Evolutionary conservation across 2,797 vertebrate species (phyloP), one percentile per base, ranked within the genome.

Genomic region (Salmo trutta): DNA sequence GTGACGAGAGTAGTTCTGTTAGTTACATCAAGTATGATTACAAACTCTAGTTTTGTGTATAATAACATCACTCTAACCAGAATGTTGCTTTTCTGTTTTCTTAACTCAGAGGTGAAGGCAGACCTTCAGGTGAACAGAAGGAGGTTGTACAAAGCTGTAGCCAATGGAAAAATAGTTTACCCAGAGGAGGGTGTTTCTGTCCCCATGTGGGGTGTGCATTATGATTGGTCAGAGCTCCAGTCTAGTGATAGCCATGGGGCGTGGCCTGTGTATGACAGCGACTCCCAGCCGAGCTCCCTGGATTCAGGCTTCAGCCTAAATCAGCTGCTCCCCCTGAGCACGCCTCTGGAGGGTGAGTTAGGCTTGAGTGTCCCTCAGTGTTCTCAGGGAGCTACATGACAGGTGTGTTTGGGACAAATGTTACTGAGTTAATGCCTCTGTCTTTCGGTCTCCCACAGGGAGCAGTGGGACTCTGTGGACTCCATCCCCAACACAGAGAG

Each of bases 251-350:
- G 76, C 54, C 67, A 77, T 68, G 80, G 51, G 5, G 5, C 12
- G 15, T 65, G 75, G 54, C 52, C 70, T 62, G 17, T 69, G 31
- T 76, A 75, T 36, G 80, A 83, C 31, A 74, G 73, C 3, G 69
- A 83, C 33, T 77, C 85, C 53, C 77, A 80, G 52, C 78, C 83
- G 31, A 79, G 84, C 51, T 87, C 82, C 52, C 67, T 64, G 71
- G 82, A 90, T 75, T 88, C 84, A 52, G 67, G 53, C 67, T 79
- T 76, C 71, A 83, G 80, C 66, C 54, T 81, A 24, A 62, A 68
- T 54, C 74, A 68, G 67, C 21, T 77, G n/a, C 72, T 79, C 29
- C 75, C 76, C 17, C 62, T 72, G 71, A 69, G 52, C 2, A 53
- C 36, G 6, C 72, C 27, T 36, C 56, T 29, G 66, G 72, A 67